A percentile compares a stretch with the other conserved stretches of the same genome.
These are phyloP conservation scores for Etia nguti DNA, from an alignment of 2,113 vertebrate genomes.

Conservation along the genomic window DNA sequence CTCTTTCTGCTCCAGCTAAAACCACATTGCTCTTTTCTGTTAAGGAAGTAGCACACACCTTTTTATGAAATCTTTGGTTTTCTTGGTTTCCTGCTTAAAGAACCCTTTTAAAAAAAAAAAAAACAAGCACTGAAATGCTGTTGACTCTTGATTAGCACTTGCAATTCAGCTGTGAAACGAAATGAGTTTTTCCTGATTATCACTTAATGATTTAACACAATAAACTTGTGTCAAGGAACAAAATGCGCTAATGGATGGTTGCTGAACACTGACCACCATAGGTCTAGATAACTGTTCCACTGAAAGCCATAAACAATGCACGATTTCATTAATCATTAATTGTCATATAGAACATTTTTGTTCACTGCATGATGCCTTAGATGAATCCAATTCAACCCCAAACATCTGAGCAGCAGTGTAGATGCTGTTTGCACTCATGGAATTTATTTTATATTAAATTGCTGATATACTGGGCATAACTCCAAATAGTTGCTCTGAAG, in stretches of 20 bases:
- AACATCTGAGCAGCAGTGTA: background rate
- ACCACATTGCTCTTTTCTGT: background rate
- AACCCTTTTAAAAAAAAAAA: background rate
- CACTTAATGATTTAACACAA: background rate
- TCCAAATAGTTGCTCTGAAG: background rate
- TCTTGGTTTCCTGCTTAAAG: background rate
- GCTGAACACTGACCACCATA: background rate
- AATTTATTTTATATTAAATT: background rate
- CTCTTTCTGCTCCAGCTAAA: background rate
- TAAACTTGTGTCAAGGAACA: background rate
- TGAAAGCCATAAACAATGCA: background rate
- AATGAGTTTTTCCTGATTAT: background rate
- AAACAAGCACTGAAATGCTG: background rate
- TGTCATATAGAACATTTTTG: background rate
- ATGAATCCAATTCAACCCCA: background rate
- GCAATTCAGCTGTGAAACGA: background rate
- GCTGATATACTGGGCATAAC: background rate
- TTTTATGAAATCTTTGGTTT: background rate
- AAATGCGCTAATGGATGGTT: background rate
- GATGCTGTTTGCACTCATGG: background rate
- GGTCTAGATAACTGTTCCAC: background rate
- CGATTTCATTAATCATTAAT: background rate
- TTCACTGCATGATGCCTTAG: background rate
- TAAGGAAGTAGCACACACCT: background rate
- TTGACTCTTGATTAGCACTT: background rate